phyloP scores from a whole-genome alignment of 2,888 invertebrate species.

The Lasius fuliginosus region DNA sequence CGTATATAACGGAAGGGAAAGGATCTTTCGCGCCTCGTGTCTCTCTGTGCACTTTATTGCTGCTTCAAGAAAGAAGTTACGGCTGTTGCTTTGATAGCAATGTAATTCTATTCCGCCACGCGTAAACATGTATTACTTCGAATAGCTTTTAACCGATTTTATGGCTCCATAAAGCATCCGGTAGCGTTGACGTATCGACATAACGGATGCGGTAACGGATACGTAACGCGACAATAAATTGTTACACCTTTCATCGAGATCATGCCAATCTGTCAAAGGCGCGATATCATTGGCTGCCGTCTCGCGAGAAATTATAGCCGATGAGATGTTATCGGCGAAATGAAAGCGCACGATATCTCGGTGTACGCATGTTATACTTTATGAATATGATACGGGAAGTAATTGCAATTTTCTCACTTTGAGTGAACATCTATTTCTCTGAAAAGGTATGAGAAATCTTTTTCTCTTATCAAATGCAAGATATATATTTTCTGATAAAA shows the following conservation, averaged over 20 bases:
- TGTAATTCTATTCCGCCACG: background rate
- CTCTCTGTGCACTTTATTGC: background rate
- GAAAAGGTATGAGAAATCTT: background rate
- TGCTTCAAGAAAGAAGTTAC: background rate
- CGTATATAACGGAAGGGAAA: background rate
- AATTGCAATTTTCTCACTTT: background rate
- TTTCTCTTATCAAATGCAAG: background rate
- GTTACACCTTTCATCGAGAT: slow-evolving; percentile 35
- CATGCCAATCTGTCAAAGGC: slow-evolving; percentile 28
- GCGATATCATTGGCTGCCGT: background rate
- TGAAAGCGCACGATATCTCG: background rate
- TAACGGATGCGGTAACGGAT: slow-evolving; percentile 1
- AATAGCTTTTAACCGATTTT: slow-evolving; percentile 44
- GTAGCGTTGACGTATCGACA: slow-evolving; percentile 11
- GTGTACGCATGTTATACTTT: background rate
- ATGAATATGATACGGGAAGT: background rate
- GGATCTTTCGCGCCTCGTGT: background rate
- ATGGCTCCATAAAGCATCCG: slow-evolving; percentile 40
- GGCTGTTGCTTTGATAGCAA: background rate
- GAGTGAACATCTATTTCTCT: background rate
- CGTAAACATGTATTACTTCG: background rate
- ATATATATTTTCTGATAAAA: background rate
- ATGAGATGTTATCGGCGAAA: slow-evolving; percentile 30
- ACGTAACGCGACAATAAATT: slow-evolving; percentile 28
- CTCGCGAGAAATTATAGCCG: slow-evolving; percentile 29